These are phyloP conservation scores for Loripinus fragilis DNA, from an alignment of 2,888 invertebrate genomes.

Conservation along the genomic window DNA sequence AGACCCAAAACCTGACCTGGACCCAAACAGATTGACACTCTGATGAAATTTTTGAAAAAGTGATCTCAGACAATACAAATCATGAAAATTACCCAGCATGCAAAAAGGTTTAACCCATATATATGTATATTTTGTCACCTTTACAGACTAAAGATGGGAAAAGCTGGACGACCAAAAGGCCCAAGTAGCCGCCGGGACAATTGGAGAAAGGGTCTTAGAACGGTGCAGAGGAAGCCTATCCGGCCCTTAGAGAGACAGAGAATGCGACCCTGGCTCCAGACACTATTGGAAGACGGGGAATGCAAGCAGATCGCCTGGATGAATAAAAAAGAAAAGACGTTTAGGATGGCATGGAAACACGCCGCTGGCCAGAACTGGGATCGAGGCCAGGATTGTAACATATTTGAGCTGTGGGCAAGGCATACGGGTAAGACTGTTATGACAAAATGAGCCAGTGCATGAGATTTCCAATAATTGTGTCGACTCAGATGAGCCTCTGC, in stretches of 20 bases:
- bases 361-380: slow-evolving; percentile 78
- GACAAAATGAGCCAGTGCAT: too few species aligned
- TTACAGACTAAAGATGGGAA: background rate
- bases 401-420: slow-evolving; percentile 78
- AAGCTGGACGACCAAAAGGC: background rate
- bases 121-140: too few species aligned
- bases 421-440: slow-evolving; percentile 76
- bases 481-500: too few species aligned
- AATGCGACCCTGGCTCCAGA: slow-evolving; percentile 78
- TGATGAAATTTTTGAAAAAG: too few species aligned
- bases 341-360: slow-evolving; percentile 79
- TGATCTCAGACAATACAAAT: too few species aligned
- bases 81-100: too few species aligned
- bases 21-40: too few species aligned
- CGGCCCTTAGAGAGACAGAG: slow-evolving; percentile 74
- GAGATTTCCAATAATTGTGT: too few species aligned
- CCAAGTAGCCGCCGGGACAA: background rate
- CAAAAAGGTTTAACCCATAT: too few species aligned
- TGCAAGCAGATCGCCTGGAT: slow-evolving; percentile 75
- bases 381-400: slow-evolving; percentile 69
- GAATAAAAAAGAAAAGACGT: slow-evolving; percentile 63
- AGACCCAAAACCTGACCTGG: too few species aligned
- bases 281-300: slow-evolving; percentile 63
- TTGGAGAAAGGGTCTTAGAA: background rate
- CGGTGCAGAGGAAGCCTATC: slow-evolving; percentile 65